Evolutionary conservation across 1,140 invertebrate species (phyloP), one percentile per base, ranked within the genome.

Genomic region (Drosophila ananassae): DNA sequence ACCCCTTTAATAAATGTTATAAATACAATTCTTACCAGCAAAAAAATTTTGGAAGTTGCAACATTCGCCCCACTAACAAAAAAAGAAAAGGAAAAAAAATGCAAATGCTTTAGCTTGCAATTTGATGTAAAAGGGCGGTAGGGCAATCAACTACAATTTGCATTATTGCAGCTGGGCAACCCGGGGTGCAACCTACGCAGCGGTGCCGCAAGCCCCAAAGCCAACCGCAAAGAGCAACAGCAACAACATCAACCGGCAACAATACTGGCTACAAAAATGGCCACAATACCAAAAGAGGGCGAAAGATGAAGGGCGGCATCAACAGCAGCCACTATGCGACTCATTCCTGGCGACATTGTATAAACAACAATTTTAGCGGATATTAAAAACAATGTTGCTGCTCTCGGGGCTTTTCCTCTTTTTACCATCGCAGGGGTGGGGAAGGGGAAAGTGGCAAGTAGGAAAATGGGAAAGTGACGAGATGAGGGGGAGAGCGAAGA

Each of bases 321-420:
- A 13, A 34, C 32, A 50, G 32, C 47, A 13, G 17, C 58, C 81
- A 74, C 82, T 66, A 79, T 79, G 72, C 63, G 67, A 50, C 81
- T 71, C 78, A 89, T 89, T 78, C 83, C 52, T 54, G 10, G 53
- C 66, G 79, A 87, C 83, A 87, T 89, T 79, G 82, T 87, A 87
- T 87, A 87, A 89, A 87, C 83, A 87, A 87, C 82, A 87, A 89
- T 89, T 89, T 87, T 72, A 89, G 83, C 82, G 82, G 82, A 87
- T 87, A 87, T 87, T 87, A 89, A 87, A 87, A 87, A 87, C 83
- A 87, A 87, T 89, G 82, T 87, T 89, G 82, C 83, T 68, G 64
- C 71, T 63, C 67, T 55, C 46, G 62, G 47, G 58, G 61, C 63
- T 78, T 56, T 61, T 77, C 62, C 53, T 75, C 34, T 25, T 39